Conservation (phyloP, 1,140 invertebrate species). For the Cyrtorhinus lividipennis region DNA sequence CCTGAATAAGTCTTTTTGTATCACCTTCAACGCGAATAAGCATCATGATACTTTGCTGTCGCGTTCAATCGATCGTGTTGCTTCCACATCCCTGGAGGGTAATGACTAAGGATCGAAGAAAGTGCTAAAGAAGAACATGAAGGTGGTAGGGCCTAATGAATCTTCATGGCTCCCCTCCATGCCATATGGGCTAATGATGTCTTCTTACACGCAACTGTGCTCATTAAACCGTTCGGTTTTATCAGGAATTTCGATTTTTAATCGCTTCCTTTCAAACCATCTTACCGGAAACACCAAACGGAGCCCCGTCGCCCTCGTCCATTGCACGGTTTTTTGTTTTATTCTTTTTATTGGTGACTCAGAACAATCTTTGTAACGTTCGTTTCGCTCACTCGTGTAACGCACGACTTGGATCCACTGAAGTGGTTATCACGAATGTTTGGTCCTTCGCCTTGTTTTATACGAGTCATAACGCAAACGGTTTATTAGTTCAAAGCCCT, state of each 20-base stretch:
- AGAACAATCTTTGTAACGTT: neutral
- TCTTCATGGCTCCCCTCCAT: neutral
- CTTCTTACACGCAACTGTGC: constrained; percentile 8
- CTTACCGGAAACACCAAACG: neutral
- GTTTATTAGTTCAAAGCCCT: too few species aligned
- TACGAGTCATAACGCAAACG: too few species aligned
- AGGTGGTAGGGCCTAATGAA: neutral
- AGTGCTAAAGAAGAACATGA: too few species aligned
- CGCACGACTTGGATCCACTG: neutral
- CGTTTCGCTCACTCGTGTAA: neutral
- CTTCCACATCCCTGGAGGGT: too few species aligned
- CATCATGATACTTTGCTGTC: too few species aligned
- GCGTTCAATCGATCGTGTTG: too few species aligned
- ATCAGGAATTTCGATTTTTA: constrained; percentile 15
- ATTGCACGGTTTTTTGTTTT: too few species aligned
- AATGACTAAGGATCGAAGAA: too few species aligned
- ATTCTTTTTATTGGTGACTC: neutral
- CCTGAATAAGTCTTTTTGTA: too few species aligned
- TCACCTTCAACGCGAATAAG: too few species aligned
- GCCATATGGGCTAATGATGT: constrained; percentile 4
- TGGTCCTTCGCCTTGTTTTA: too few species aligned
- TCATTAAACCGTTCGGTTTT: constrained; percentile 7
- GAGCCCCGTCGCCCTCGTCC: neutral
- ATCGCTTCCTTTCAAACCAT: constrained; percentile 10
- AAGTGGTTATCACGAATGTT: neutral